These are phyloP conservation scores for Acleris holmiana DNA, from an alignment of 2,888 invertebrate species.

Conservation along the genomic window DNA sequence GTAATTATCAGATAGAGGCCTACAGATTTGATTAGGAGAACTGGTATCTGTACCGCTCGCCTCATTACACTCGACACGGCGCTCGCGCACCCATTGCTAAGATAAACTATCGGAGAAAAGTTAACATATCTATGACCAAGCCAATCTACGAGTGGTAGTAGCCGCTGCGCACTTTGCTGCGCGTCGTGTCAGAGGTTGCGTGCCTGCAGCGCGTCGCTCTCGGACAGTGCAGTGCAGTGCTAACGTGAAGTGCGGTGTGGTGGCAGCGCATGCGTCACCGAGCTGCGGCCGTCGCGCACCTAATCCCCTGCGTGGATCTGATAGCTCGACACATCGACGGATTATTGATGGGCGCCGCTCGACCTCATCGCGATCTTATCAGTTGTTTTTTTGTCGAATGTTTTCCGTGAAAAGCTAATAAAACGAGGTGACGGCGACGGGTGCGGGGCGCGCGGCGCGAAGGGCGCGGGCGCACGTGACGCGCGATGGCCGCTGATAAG, in stretches of 20 bases:
- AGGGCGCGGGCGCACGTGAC: slow-evolving; percentile 59
- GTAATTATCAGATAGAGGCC: slow-evolving; percentile 78
- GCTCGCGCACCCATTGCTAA: slow-evolving; percentile 46
- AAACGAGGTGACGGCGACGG: slow-evolving; percentile 43
- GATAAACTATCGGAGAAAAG: slow-evolving; percentile 41
- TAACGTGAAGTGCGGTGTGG: slow-evolving; percentile 26
- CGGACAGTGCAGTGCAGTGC: slow-evolving; percentile 26
- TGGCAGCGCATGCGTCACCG: slow-evolving; percentile 33
- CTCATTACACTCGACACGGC: slow-evolving; percentile 60
- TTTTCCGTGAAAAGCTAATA: slow-evolving; percentile 79
- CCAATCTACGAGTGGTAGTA: slow-evolving; percentile 13
- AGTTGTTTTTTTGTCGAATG: slow-evolving; percentile 76
- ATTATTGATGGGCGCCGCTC: slow-evolving; percentile 77
- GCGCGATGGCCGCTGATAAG: slow-evolving; percentile 62
- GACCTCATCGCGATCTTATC: slow-evolving; percentile 77
- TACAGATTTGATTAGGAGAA: slow-evolving; percentile 78
- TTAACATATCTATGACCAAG: slow-evolving; percentile 41
- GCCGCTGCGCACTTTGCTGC: slow-evolving; percentile 10
- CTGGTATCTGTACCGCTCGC: slow-evolving; percentile 57
- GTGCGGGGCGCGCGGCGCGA: slow-evolving; percentile 59
- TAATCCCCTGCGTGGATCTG: slow-evolving; percentile 36
- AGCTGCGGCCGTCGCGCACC: slow-evolving; percentile 24
- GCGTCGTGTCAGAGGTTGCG: slow-evolving; percentile 15
- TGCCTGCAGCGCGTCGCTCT: slow-evolving; percentile 12
- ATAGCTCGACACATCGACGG: slow-evolving; percentile 55